phyloP scores from a whole-genome alignment of 1,140 invertebrate species.

The Hypothenemus hampei region DNA sequence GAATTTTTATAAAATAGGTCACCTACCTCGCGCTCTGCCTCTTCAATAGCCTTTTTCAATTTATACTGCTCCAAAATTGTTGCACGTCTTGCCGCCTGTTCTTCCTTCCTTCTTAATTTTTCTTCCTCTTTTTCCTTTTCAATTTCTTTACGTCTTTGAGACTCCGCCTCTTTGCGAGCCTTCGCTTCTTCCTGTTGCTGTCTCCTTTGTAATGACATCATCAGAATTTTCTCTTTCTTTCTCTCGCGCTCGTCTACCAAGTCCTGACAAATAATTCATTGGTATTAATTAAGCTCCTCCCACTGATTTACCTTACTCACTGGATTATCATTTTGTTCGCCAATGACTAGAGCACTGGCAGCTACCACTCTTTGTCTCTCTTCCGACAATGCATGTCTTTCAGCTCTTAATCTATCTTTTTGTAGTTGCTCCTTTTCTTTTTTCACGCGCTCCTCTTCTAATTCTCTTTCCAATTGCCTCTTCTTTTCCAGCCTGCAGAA shows the following conservation, averaged over 20 bases:
- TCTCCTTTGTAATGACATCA: slow-evolving; percentile 77
- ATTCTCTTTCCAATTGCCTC: slow-evolving; percentile 30
- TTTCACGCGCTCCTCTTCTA: slow-evolving; percentile 44
- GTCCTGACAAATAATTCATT: slow-evolving; percentile 53
- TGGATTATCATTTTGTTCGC: slow-evolving; percentile 62
- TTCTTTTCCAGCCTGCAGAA: slow-evolving; percentile 29
- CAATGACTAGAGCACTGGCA: slow-evolving; percentile 63
- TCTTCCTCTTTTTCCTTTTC: slow-evolving; percentile 84
- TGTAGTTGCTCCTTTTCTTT: slow-evolving; percentile 45
- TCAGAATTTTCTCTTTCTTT: slow-evolving; percentile 83
- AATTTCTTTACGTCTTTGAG: slow-evolving; percentile 67
- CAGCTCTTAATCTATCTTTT: slow-evolving; percentile 45
- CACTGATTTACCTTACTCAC: slow-evolving; percentile 44
- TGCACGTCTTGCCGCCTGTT: slow-evolving; percentile 80
- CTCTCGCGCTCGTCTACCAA: slow-evolving; percentile 83
- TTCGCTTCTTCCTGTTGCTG: slow-evolving; percentile 85
- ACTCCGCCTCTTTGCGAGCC: slow-evolving; percentile 78
- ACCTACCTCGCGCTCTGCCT: slow-evolving; percentile 79
- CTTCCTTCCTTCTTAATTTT: slow-evolving; percentile 79
- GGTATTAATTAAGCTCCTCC: slow-evolving; percentile 1
- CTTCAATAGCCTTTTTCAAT: slow-evolving; percentile 89
- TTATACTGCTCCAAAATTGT: slow-evolving; percentile 91
- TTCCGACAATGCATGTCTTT: slow-evolving; percentile 50
- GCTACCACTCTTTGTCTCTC: slow-evolving; percentile 47
- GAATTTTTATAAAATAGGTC: neutral